These are phyloP conservation scores for Drosophila dives DNA, from an alignment of 2,888 invertebrate species.

Conservation along the genomic window DNA sequence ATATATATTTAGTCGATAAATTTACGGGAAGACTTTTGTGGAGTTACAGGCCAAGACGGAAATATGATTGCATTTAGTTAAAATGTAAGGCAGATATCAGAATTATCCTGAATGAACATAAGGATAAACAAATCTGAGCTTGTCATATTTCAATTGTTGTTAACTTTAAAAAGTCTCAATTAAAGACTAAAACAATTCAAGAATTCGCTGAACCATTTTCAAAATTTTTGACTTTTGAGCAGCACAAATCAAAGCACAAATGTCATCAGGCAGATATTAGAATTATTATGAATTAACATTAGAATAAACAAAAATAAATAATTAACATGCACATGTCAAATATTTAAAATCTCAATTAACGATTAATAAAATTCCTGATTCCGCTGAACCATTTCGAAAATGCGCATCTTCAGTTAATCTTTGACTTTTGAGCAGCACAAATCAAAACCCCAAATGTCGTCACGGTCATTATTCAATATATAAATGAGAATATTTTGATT, in stretches of 20 bases:
- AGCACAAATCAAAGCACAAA: too few relatives aligned
- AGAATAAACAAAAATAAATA: too few relatives aligned
- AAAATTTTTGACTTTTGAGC: too few relatives aligned
- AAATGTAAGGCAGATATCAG: conserved; percentile 23
- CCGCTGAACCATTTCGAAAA: conserved; percentile 18
- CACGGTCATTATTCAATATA: conserved; percentile 24
- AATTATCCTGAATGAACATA: neutral
- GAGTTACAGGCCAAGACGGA: conserved; percentile 36
- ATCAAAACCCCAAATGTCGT: conserved; percentile 44
- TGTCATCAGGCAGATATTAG: too few relatives aligned
- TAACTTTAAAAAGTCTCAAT: neutral
- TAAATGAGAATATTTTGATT: conserved; percentile 20
- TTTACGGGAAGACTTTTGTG: conserved; percentile 27
- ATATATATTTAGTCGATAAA: conserved; percentile 37
- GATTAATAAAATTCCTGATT: conserved; percentile 1
- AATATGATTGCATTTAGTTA: conserved; percentile 48
- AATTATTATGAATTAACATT: too few relatives aligned
- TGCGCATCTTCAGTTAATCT: conserved; percentile 50
- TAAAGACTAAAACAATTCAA: conserved; percentile 2
- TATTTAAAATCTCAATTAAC: neutral
- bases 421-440: conserved; percentile 38
- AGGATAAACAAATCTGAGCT: neutral
- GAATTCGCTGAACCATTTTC: conserved; percentile 21
- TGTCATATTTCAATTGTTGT: too few relatives aligned
- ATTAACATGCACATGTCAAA: neutral